Conservation (phyloP, 2,113 vertebrate genomes). For the Eudyptes chrysolophus region DNA sequence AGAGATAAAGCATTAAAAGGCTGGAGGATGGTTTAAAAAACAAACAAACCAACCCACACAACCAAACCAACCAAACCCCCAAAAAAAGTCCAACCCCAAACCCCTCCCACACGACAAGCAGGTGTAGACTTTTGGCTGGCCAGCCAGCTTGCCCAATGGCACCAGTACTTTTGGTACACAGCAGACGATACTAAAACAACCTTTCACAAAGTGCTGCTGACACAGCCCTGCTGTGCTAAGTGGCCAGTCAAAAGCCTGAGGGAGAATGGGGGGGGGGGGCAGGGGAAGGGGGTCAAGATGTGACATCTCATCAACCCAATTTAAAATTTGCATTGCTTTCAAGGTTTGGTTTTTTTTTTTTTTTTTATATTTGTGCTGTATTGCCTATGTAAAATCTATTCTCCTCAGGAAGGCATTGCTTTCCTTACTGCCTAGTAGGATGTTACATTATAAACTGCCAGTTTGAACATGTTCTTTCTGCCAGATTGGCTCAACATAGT, state of each 20-base stretch:
- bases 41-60: background rate
- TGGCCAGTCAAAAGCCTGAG: background rate
- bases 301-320: background rate
- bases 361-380: background rate
- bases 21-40: background rate
- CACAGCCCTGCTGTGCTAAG: background rate
- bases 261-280: no score
- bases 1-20: background rate
- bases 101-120: no score
- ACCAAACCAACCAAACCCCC: no score
- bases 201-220: background rate
- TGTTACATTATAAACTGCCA: background rate
- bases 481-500: background rate
- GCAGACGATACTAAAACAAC: background rate
- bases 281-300: background rate
- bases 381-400: background rate
- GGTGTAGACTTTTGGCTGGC: background rate
- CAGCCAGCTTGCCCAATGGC: accelerated
- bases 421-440: background rate
- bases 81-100: background rate
- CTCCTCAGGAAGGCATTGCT: background rate
- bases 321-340: background rate
- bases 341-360: background rate
- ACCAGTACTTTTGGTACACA: background rate
- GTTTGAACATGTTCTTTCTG: slow-evolving; percentile 23